A percentile compares a stretch with the other conserved stretches of the same genome.
Evolutionary conservation across 2,888 invertebrate genomes (phyloP).

Genomic region (Mythimna lalbum): DNA sequence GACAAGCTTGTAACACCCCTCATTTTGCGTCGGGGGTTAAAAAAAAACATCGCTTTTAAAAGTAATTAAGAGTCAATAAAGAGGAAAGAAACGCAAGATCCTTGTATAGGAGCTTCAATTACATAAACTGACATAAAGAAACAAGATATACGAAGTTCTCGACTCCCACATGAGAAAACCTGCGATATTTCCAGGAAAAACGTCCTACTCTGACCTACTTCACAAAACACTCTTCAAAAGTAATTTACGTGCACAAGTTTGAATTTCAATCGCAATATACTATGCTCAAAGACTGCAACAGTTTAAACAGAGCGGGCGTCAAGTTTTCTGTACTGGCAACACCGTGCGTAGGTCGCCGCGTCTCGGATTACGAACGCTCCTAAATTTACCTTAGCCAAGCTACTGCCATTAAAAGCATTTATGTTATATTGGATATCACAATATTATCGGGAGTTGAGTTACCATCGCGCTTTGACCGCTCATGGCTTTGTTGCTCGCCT

Average conservation of each 20-base stretch:
- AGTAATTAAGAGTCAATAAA: background rate
- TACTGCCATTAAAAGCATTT: slow-evolving; percentile 89
- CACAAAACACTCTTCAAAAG: slow-evolving; percentile 43
- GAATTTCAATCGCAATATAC: slow-evolving; percentile 43
- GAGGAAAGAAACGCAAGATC: background rate
- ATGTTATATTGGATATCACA: slow-evolving; percentile 87
- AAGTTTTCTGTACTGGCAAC: slow-evolving; percentile 74
- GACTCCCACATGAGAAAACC: slow-evolving; percentile 7
- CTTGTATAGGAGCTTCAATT: slow-evolving; percentile 3
- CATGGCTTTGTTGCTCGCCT: slow-evolving; percentile 54
- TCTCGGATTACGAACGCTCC: slow-evolving; percentile 86
- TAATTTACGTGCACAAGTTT: slow-evolving; percentile 44
- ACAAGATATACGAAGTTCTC: slow-evolving; percentile 27
- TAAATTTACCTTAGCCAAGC: slow-evolving; percentile 88
- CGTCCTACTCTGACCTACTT: slow-evolving; percentile 22
- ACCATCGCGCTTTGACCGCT: slow-evolving; percentile 66
- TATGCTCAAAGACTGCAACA: slow-evolving; percentile 56
- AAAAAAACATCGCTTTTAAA: background rate
- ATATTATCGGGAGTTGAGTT: slow-evolving; percentile 80
- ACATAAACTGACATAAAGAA: slow-evolving; percentile 23
- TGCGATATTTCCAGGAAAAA: slow-evolving; percentile 39
- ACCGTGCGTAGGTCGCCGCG: slow-evolving; percentile 81
- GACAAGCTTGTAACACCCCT: too few relatives aligned
- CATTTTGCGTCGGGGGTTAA: background rate
- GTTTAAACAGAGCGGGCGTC: slow-evolving; percentile 59